Base-by-base conservation (phyloP, 2,113 vertebrate genomes). In the Hippopotamus amphibius region DNA sequence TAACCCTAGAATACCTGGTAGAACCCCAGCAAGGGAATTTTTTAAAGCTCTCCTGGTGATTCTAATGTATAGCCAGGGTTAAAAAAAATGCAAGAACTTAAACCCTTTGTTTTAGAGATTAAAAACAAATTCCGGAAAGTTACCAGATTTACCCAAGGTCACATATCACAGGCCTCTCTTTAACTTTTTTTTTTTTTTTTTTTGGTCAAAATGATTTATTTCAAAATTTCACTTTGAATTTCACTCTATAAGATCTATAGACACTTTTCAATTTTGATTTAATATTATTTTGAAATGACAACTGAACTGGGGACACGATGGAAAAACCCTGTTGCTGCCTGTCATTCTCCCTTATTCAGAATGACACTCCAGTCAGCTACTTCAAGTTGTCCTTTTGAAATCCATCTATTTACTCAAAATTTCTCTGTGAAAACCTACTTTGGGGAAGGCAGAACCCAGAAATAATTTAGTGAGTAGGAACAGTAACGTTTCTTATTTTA, bases 401-500 rank as follows among this genome's bases (percentile, higher is more conserved):
- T 79, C 43, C 59, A 4, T 57, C 43, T 65, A 4, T 57, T 59
- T 85, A 76, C 43, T 72, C 16, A 63, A 84, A 74, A 63, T 26
- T 80, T 21, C 24, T 69, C 28, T 22, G 2, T 50, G 76, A 74
- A 87, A 85, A 92, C 7, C 24, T 65, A 19, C n/a, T 21, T 69
- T 80, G 26, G 46, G 8, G 1, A 95, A 96, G 28, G 55, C 17
- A n/a, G 33, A 69, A 61, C 15, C n/a, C 26, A 88, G 46, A 21
- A 86, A 76, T 95, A 50, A 77, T 61, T 53, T 71, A 87, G 12
- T 82, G 50, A 17, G 0, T 46, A 61, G 48, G 41, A 65, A 41
- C 1, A 43, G 7, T 63, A 53, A 88, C 19, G 19, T 72, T 93
- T 30, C 46, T 92, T 95, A 86, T 55, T 95, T 89, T 59, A 94